A percentile compares a stretch with the other conserved stretches of the same genome.
phyloP scores from a whole-genome alignment of 2,797 vertebrate species.

The Pipistrellus kuhlii region DNA sequence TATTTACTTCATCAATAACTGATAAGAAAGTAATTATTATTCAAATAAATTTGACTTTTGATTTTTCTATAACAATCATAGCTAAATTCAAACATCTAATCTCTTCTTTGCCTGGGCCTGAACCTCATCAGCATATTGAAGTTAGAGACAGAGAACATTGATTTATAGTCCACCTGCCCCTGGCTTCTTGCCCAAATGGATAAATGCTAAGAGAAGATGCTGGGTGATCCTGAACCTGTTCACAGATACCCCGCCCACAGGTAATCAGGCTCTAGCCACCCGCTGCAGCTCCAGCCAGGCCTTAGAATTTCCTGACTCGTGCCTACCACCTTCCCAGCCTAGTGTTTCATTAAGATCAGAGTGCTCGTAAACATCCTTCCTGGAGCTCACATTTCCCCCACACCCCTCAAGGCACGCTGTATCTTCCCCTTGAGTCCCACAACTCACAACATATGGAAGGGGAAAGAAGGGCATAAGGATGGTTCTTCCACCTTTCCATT shows the following conservation, averaged over 20 bases:
- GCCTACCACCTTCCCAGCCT: conserved; percentile 26
- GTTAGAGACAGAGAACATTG: not conserved
- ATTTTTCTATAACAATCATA: conserved; percentile 25
- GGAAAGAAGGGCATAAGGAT: not conserved
- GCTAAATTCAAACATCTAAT: conserved; percentile 49
- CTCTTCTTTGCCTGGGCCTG: conserved; percentile 22
- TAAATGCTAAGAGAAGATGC: not conserved
- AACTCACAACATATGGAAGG: not conserved
- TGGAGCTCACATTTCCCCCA: not conserved
- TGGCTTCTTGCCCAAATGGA: not conserved
- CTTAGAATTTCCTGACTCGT: conserved; percentile 11
- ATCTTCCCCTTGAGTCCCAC: conserved; percentile 9
- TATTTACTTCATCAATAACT: not conserved
- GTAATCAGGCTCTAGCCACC: not conserved
- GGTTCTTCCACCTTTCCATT: not conserved
- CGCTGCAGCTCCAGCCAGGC: not conserved
- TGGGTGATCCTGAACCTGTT: not conserved
- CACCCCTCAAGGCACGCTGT: not conserved
- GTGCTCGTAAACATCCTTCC: not conserved
- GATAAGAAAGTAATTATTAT: conserved; percentile 34
- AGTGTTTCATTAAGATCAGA: conserved; percentile 55
- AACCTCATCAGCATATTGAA: conserved; percentile 37
- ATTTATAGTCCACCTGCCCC: not conserved
- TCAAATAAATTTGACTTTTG: conserved; percentile 41
- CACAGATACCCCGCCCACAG: not conserved